Evolutionary conservation across 2,113 vertebrate genomes (phyloP), one percentile per base, ranked within the genome.

Genomic region (Beaufortia kweichowensis): DNA sequence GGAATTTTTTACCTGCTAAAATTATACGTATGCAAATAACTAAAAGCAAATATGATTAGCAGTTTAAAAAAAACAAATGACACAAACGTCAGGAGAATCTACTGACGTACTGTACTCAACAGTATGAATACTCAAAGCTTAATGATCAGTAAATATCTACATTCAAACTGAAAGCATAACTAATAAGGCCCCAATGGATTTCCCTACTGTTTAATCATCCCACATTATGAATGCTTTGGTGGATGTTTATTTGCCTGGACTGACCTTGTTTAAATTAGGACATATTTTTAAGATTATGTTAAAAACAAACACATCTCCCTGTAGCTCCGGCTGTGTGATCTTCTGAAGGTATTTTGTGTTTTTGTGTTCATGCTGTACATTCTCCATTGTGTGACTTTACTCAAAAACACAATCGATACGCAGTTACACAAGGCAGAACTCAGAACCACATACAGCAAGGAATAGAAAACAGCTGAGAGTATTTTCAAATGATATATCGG

Each of bases 341-440:
- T 7, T 50, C 31, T 72, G 43, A 43, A 68, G 35, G 7, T 24
- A 9, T 62, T 48, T 69, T n/a, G 46, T 24, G 11, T 28, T 23
- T 21, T 26, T 33, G 57, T 41, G 31, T 12, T 28, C 71, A 79
- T 75, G 71, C 77, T 53, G 77, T 67, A 84, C 79, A 81, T 82
- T 80, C 79, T 75, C 67, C 12, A 15, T 28, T 55, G 39, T 65
- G 68, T 72, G 71, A 73, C 57, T 80, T 82, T 69, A 83, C 83
- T 78, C 69, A 87, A 87, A 86, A 73, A 77, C 80, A 79, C 80
- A 81, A 85, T 84, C 82, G 75, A 82, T 78, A 81, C 55, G 75
- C 73, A 23, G 76, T 55, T 55, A 65, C 46, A 67, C 74, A 80
- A 81, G 79, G 66, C 74, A 79, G 76, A 84, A 78, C 75, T 79